Evolutionary conservation across 2,888 invertebrate species (phyloP).

Genomic region (Galerucella calmariensis): DNA sequence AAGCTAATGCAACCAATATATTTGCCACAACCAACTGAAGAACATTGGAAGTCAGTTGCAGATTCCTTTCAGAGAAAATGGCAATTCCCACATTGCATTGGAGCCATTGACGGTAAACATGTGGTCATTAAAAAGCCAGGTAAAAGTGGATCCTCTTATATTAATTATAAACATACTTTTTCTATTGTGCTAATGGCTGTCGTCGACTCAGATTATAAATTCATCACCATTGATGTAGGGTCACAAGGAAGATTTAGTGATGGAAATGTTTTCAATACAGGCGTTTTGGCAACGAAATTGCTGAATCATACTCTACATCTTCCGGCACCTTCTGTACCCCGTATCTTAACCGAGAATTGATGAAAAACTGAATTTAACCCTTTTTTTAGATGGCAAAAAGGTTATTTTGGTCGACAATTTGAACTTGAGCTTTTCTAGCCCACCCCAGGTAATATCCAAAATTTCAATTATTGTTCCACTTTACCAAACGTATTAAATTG

Average conservation of each 20-base stretch:
- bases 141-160: conserved; percentile 49
- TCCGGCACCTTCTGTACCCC: conserved; percentile 21
- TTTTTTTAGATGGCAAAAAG: too few species aligned
- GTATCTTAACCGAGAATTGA: too few species aligned
- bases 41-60: conserved; percentile 44
- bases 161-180: conserved; percentile 51
- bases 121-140: conserved; percentile 48
- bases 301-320: conserved; percentile 24
- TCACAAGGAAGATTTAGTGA: conserved; percentile 51
- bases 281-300: conserved; percentile 22
- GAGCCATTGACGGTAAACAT: conserved; percentile 52
- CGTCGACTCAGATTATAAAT: conserved; percentile 51
- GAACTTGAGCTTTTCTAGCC: too few species aligned
- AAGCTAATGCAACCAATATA: too few species aligned
- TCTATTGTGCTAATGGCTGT: conserved; percentile 51
- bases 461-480: too few species aligned
- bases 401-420: too few species aligned
- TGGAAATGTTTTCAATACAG: conserved; percentile 30
- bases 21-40: conserved; percentile 38
- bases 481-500: too few species aligned
- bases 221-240: conserved; percentile 49
- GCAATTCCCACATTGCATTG: conserved; percentile 26
- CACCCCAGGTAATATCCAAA: too few species aligned
- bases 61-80: conserved; percentile 39
- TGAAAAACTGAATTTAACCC: too few species aligned